Evolutionary conservation across 23 tunicate species (phyloP), one percentile per base, ranked within the genome.

Genomic region (Ascidia mentula): DNA sequence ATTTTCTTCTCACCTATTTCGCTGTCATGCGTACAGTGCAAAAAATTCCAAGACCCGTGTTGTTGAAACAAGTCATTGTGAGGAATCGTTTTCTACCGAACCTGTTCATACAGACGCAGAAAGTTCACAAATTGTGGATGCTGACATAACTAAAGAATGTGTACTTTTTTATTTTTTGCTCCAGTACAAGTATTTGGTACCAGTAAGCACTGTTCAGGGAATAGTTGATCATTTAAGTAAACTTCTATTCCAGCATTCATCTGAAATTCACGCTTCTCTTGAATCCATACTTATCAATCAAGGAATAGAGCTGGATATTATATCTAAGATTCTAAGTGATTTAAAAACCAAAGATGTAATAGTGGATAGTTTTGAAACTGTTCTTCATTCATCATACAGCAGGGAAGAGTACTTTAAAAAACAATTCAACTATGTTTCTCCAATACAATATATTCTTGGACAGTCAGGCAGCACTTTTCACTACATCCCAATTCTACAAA

Each of bases 401-500:
- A 53, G 65, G 13, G 65, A 53, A 28, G 65, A 53, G 13, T 53
- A 5, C 24, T 53, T 53, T 9, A 53, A 53, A 9, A 53, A 53
- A 53, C 22, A 26, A 5, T 53, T 53, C 13, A 28, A 53, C 1
- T 53, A 53, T 9, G 65, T 53, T 53, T 3, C 65, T 53, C 65
- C 65, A 20, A 28, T 53, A 1, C 28, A 53, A 53, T 20, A 20
- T 26, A 9, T 1, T 3, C 65, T 53, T 3, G 13, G 65, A 53
- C 13, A 20, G 13, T 53, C n/a, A n/a, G n/a, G n/a, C n/a, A 20
- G 28, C 24, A 53, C 65, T 20, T 53, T 73, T 84, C 82, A 77
- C 18, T 84, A 65, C 42, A 39, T 84, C 31, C 82, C 76, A 38
- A 85, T 85, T 34, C n/a, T 78, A 2, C 24, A 85, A 12, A 38